These are phyloP conservation scores for Tupaia chinensis DNA, from an alignment of 2,113 vertebrate species.

Conservation along the genomic window DNA sequence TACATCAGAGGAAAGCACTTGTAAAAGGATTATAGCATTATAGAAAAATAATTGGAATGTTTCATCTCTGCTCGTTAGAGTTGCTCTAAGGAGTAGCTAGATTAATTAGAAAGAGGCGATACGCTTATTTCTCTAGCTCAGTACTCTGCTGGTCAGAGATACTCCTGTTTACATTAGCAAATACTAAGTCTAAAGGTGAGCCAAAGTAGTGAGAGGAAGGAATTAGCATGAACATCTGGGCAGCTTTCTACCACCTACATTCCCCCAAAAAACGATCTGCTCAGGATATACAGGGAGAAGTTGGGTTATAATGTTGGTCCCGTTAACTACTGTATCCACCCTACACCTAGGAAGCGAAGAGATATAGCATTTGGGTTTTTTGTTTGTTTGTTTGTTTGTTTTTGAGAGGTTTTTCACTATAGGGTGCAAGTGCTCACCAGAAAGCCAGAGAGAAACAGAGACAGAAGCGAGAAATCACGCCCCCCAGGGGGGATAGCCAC, in stretches of 20 bases:
- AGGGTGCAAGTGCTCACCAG: too few species aligned
- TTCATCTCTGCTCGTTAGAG: slow-evolving; percentile 80
- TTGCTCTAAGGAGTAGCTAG: slow-evolving; percentile 58
- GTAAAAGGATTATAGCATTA: slow-evolving; percentile 78
- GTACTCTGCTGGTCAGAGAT: slow-evolving; percentile 58
- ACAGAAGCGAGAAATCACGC: too few species aligned
- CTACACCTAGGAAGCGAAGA: not conserved
- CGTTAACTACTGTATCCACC: not conserved
- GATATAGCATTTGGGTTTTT: not conserved
- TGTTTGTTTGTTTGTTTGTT: too few species aligned
- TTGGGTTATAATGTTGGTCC: not conserved
- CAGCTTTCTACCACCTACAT: not conserved
- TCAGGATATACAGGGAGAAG: not conserved
- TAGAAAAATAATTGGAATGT: slow-evolving; percentile 79
- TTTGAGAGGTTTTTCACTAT: too few species aligned
- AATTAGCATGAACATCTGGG: slow-evolving; percentile 39
- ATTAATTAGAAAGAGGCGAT: slow-evolving; percentile 68
- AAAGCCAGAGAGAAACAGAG: too few species aligned
- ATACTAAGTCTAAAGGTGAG: slow-evolving; percentile 13
- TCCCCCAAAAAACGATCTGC: not conserved
- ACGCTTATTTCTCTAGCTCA: slow-evolving; percentile 69
- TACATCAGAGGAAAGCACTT: slow-evolving; percentile 72
- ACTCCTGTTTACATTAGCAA: slow-evolving; percentile 30
- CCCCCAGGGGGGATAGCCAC: too few species aligned
- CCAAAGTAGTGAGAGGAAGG: not conserved